Percentiles rank a stretch among this genome's conserved stretches.
Evolutionary conservation across 1,140 invertebrate genomes (phyloP).

Genomic region (Drosophila willistoni): DNA sequence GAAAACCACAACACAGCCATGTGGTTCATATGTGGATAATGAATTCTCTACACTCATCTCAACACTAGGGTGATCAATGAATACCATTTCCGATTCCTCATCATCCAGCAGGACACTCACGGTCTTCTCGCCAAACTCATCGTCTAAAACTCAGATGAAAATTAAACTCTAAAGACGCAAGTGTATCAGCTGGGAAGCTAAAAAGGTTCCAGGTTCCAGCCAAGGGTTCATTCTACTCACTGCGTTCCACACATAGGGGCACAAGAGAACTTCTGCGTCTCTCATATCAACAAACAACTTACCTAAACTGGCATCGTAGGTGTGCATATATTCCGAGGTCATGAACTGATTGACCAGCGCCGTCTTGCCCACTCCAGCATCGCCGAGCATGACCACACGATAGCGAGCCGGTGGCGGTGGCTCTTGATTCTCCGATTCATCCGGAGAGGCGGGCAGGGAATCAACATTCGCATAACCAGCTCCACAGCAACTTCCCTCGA

Average conservation of each 20-base stretch:
- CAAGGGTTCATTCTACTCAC: constrained; percentile 54
- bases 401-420: constrained; percentile 83
- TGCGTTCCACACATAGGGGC: constrained; percentile 34
- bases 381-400: constrained; percentile 92
- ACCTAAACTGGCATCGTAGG: constrained; percentile 94
- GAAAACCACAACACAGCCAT: constrained; percentile 95
- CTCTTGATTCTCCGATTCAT: constrained; percentile 84
- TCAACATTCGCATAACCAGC: constrained; percentile 89
- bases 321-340: constrained; percentile 97
- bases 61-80: constrained; percentile 93
- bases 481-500: constrained; percentile 92
- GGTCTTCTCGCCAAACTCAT: constrained; percentile 95
- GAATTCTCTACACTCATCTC: constrained; percentile 95
- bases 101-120: constrained; percentile 95
- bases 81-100: constrained; percentile 95
- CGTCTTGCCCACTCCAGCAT: constrained; percentile 94
- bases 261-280: not conserved
- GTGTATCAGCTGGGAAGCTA: constrained; percentile 63
- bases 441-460: constrained; percentile 85
- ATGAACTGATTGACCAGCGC: constrained; percentile 95
- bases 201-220: constrained; percentile 60
- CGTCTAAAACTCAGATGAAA: constrained; percentile 88
- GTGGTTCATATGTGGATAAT: constrained; percentile 92
- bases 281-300: constrained; percentile 74
- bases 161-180: constrained; percentile 78